Percentiles rank a stretch among this genome's conserved stretches.
Evolutionary conservation across 2,888 invertebrate genomes (phyloP).

Genomic region (Pseudococcus jackbeardsleyi): DNA sequence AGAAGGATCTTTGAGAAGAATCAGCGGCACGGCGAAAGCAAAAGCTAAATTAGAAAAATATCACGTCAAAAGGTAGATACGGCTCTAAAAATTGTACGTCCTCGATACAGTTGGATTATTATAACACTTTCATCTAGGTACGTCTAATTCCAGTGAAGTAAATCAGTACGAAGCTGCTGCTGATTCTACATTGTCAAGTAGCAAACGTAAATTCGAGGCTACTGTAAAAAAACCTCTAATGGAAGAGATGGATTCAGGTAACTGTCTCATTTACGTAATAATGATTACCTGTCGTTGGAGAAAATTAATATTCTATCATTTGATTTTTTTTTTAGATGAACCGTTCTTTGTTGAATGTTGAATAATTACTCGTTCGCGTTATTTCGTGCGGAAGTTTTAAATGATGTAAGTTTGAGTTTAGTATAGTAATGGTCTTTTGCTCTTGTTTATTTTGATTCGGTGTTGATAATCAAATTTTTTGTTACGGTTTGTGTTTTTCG

Average conservation of each 20-base stretch:
- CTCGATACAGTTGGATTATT: conserved; percentile 64
- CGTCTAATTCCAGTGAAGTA: conserved; percentile 78
- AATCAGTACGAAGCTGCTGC: conserved; percentile 83
- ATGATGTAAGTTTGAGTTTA: no score
- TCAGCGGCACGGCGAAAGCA: conserved; percentile 91
- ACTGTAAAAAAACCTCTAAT: conserved; percentile 70
- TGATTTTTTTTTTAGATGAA: conserved; percentile 50
- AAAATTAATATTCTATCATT: neutral
- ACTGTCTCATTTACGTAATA: neutral
- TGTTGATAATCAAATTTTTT: no score
- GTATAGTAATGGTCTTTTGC: no score
- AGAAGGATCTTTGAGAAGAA: conserved; percentile 83
- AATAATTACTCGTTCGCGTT: no score
- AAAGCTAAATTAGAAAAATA: conserved; percentile 95
- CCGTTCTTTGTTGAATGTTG: no score
- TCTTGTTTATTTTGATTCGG: no score
- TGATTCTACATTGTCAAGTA: conserved; percentile 83
- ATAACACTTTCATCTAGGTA: no score
- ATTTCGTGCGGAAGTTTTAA: no score
- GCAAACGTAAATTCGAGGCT: conserved; percentile 76
- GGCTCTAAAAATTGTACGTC: conserved; percentile 58
- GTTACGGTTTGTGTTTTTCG: no score
- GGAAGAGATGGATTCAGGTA: conserved; percentile 69
- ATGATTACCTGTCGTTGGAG: neutral
- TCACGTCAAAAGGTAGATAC: conserved; percentile 82